Evolutionary conservation across 2,113 vertebrate species (phyloP), one percentile per base, ranked within the genome.

Genomic region (Hippocampus zosterae): DNA sequence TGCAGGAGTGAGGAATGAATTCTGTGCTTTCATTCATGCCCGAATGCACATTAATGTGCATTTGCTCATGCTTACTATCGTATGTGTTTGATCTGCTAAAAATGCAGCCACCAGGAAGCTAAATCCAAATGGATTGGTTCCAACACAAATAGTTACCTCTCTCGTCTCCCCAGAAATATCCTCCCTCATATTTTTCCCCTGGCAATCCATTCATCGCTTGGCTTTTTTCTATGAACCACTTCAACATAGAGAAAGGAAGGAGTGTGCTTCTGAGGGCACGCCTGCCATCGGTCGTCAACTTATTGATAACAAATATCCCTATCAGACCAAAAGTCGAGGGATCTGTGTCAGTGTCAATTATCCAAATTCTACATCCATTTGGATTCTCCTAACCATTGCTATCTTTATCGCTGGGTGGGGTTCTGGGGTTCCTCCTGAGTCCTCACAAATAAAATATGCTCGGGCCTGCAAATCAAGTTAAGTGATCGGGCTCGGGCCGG

Each of bases 71-170:
- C 64, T 53, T 73, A 65, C 63, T 65, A 48, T 65, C 42, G 42
- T 25, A 25, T 68, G 27, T n/a, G 0, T 81, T 72, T 82, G 67
- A 80, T 80, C 63, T 72, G 69, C 25, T 67, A 81, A 83, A 68
- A 62, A 77, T 66, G 65, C 70, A 62, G 27, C 56, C 9, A 42
- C 56, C 44, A 18, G 76, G 57, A 72, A 41, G 71, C 61, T 80
- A 65, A 68, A 77, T 19, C 3, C 64, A 59, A 57, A 67, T 41
- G 41, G 65, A 71, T 70, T 78, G 75, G 73, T 69, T 77, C 73
- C 69, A 78, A 79, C 67, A 81, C 72, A 84, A 83, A 85, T 53
- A 82, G 48, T 66, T 68, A 77, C 69, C 67, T 68, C 74, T 48
- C 69, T 53, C 13, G 37, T 73, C 62, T 1, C 75, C 37, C 41